These are phyloP conservation scores for Rhaphigaster nebulosa DNA, from an alignment of 2,888 invertebrate genomes.

Conservation along the genomic window DNA sequence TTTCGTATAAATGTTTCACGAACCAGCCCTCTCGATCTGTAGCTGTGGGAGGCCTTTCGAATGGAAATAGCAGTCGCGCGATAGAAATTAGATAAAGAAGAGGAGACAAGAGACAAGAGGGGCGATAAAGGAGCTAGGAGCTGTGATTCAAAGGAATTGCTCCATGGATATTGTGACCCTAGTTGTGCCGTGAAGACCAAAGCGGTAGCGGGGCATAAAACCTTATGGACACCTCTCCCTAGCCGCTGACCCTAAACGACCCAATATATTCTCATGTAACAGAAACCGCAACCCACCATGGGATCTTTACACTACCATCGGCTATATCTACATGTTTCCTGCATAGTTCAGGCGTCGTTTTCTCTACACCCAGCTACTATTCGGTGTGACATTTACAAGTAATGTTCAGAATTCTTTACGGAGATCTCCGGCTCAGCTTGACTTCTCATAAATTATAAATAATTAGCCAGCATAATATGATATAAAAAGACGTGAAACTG, in stretches of 20 bases:
- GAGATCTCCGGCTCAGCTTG: too few species aligned
- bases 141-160: slow-evolving; percentile 10
- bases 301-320: slow-evolving; percentile 16
- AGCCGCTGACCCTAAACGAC: slow-evolving; percentile 11
- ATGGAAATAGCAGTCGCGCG: neutral
- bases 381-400: neutral
- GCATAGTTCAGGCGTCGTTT: slow-evolving; percentile 1
- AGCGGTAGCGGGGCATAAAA: slow-evolving; percentile 31
- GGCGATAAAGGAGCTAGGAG: neutral
- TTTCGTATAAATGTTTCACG: neutral
- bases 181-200: neutral
- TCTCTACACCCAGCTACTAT: neutral
- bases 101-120: neutral
- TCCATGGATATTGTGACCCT: neutral
- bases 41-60: neutral
- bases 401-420: neutral
- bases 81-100: slow-evolving; percentile 21
- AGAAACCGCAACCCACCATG: neutral
- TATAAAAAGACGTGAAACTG: too few species aligned
- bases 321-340: slow-evolving; percentile 16
- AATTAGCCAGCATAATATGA: too few species aligned
- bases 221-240: slow-evolving; percentile 44
- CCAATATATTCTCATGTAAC: slow-evolving; percentile 44
- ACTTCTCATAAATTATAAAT: too few species aligned
- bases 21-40: neutral